Base-by-base conservation (phyloP, 2,888 invertebrate species). In the Standfussiana lucernea region DNA sequence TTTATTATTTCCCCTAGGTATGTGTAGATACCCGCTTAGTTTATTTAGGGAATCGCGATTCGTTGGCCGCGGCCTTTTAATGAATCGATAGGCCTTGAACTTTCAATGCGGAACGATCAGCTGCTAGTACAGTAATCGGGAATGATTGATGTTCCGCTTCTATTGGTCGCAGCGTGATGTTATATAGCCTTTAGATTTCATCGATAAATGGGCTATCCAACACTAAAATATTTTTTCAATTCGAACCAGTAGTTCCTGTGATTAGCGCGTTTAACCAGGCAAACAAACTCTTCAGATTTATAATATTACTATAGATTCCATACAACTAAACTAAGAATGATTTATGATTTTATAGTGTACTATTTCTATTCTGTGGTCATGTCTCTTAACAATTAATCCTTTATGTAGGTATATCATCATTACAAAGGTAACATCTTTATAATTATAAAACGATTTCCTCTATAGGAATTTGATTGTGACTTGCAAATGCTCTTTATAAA, bases 11-110 rank as follows among this genome's bases (percentile, higher is more conserved):
- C 50, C 50, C 42, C 28, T 37, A 35, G 35, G 21, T 35, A 69
- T 50, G 40, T 35, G 42, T 45, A n/a, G 42, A 70, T 70, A 15
- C 32, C 24, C 40, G 32, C 32, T 47, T 61, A 21, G 37, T 70
- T 66, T 80, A 80, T 80, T 76, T 76, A 67, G 10, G 35, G 80
- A 56, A 67, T 71, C 66, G 61, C 66, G 56, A 75, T 56, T 42
- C 75, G 40, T 56, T 11, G 40, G 40, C 35, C 56, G 68, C 42
- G 59, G 65, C 13, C 65, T 42, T 40, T 64, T 70, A 65, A 82
- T 77, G 53, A 70, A 72, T 81, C 77, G 65, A 81, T 82, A 32
- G 40, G 40, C 81, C 82, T 82, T 82, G 82, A 77, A 72, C 81
- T 56, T 61, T 61, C 71, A 40, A 67, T 66, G 68, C 35, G 75